A percentile compares a stretch with the other conserved stretches of the same genome.
Evolutionary conservation across 2,888 invertebrate genomes (phyloP).

Genomic region (Drosophila demipolita): DNA sequence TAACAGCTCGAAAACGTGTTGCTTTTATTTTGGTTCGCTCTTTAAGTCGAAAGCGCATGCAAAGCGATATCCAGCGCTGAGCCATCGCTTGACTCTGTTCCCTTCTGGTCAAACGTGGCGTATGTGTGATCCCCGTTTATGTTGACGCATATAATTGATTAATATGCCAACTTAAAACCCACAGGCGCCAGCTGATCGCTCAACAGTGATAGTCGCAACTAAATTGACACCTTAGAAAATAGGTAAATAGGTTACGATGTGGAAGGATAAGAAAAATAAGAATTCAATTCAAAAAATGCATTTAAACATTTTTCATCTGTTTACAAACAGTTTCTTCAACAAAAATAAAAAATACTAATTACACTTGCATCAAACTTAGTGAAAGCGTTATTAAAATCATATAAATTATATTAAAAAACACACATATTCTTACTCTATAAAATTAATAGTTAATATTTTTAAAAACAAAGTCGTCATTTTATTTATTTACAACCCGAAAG

Average conservation of each 20-base stretch:
- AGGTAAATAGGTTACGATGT: not conserved
- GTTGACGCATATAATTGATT: conserved; percentile 54
- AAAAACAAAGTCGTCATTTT: not conserved
- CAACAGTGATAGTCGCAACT: conserved; percentile 31
- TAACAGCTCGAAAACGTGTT: conserved; percentile 66
- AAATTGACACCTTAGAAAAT: conserved; percentile 6
- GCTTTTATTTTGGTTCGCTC: conserved; percentile 52
- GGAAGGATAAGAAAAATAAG: not conserved
- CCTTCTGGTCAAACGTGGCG: conserved; percentile 52
- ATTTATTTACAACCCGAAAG: not conserved
- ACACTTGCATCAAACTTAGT: not conserved
- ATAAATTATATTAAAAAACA: not conserved
- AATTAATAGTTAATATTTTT: not conserved
- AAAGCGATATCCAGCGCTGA: conserved; percentile 4
- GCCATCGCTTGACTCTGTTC: conserved; percentile 12
- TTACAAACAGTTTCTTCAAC: not conserved
- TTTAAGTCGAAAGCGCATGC: conserved; percentile 32
- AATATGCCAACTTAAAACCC: conserved; percentile 43
- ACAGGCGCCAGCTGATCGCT: conserved; percentile 50
- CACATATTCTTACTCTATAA: not conserved
- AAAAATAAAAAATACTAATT: not conserved
- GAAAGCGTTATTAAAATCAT: not conserved
- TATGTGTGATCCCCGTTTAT: conserved; percentile 59
- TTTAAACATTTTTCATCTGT: not conserved
- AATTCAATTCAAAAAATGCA: not conserved